Percentiles rank a stretch among this genome's conserved stretches.
phyloP scores from a whole-genome alignment of 2,888 invertebrate species.

The Drepanosiphum platanoidis region DNA sequence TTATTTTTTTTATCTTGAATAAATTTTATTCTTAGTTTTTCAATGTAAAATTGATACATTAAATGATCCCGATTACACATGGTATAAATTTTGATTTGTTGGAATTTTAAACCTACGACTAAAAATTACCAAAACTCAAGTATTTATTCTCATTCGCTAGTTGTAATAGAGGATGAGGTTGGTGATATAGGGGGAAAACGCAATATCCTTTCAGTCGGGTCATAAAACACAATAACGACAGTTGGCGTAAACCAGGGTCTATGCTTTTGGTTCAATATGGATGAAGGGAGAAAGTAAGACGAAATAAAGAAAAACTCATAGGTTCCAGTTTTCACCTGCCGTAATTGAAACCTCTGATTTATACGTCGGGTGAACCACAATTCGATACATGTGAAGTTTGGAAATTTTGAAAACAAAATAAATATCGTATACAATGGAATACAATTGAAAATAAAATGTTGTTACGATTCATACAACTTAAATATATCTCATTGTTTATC shows the following conservation, averaged over 20 bases:
- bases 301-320: slow-evolving; percentile 17
- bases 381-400: neutral
- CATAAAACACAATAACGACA: slow-evolving; percentile 49
- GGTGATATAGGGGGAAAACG: neutral
- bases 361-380: neutral
- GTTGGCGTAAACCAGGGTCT: slow-evolving; percentile 22
- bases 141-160: neutral
- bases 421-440: neutral
- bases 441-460: neutral
- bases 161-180: neutral
- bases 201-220: slow-evolving; percentile 9
- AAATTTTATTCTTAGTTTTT: too few species aligned
- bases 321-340: slow-evolving; percentile 42
- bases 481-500: neutral
- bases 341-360: slow-evolving; percentile 50
- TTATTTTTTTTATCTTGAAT: too few species aligned
- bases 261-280: neutral
- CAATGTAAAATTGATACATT: neutral
- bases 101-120: neutral
- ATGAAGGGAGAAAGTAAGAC: neutral
- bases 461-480: neutral
- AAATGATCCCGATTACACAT: neutral
- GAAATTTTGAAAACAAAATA: neutral
- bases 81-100: neutral
- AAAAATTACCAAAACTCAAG: neutral